Base-by-base conservation (phyloP, 2,888 invertebrate species). In the Drosophila austrosaltans region DNA sequence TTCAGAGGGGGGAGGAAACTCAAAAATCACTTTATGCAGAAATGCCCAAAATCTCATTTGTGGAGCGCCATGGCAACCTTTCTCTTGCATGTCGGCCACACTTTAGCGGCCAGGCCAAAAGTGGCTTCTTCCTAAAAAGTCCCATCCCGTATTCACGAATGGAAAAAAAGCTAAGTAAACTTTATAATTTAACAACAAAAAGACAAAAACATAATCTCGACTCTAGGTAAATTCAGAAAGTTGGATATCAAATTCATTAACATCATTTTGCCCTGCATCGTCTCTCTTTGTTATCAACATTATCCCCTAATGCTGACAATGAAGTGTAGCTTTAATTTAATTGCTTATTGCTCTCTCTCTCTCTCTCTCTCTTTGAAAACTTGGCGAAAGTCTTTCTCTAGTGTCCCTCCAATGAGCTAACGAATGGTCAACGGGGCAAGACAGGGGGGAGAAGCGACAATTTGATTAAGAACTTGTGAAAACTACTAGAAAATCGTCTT, bases 181-280 rank as follows among this genome's bases (percentile, higher is more conserved):
- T 57, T 32, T 36, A 8, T 30, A 53, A 72, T 72, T 72, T 72
- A 12, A 54, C 32, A 58, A 53, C 40, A 66, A 74, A 82, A 87
- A 77, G 73, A 76, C 8, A 25, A 40, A 67, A 79, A 70, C 68
- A 68, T 76, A 76, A 82, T 76, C 70, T 68, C 42, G 53, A 40
- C 40, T 36, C 36, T 25, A 76, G 80, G 75, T 83, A 72, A 86
- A 66, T 61, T 63, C 63, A 66, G 65, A 77, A 84, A 79, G 69
- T 82, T 76, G 76, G 61, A 61, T 72, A 70, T 72, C 87, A 75
- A 87, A 79, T 82, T 72, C 73, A 87, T 86, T 86, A 86, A 75
- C 83, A 73, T 62, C 72, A 74, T 69, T 73, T 60, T 22, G 10
- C 39, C 25, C 36, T 59, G 16, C 20, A 2, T 36, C 7, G 8